phyloP scores from a whole-genome alignment of 2,113 vertebrate species.

The Pterocles burchelli region DNA sequence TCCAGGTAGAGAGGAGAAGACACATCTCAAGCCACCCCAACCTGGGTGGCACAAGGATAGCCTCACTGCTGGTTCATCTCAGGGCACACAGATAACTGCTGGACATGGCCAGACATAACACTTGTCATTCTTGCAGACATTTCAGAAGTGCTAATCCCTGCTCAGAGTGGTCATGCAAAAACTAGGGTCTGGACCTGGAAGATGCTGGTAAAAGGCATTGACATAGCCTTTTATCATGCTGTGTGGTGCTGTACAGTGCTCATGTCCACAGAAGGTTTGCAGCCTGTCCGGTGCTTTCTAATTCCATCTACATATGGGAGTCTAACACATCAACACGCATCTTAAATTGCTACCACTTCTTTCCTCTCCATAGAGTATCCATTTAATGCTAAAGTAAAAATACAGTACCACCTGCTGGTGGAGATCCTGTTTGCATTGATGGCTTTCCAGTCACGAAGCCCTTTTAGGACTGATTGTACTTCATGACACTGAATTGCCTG shows the following conservation, averaged over 20 bases:
- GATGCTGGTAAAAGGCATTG: neutral
- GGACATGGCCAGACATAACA: neutral
- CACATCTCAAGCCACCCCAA: neutral
- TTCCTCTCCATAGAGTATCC: neutral
- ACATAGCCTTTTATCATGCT: neutral
- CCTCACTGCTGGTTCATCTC: neutral
- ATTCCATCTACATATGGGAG: neutral
- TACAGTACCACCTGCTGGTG: conserved; percentile 44
- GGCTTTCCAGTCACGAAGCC: neutral
- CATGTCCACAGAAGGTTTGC: neutral
- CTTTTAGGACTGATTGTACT: accelerated
- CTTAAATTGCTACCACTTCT: neutral
- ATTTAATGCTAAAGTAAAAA: neutral
- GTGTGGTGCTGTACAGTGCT: neutral
- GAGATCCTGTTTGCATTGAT: neutral
- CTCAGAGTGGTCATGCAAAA: neutral
- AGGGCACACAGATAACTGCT: neutral
- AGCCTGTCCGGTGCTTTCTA: neutral
- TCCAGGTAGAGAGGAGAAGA: neutral
- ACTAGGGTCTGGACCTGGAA: neutral
- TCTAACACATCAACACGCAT: neutral
- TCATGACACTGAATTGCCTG: neutral
- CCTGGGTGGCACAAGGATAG: neutral
- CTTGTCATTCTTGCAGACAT: accelerated
- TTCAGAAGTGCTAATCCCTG: neutral